A percentile compares a stretch with the other conserved stretches of the same genome.
phyloP scores from a whole-genome alignment of 2,888 invertebrate species.

The Hemithea aestivaria region DNA sequence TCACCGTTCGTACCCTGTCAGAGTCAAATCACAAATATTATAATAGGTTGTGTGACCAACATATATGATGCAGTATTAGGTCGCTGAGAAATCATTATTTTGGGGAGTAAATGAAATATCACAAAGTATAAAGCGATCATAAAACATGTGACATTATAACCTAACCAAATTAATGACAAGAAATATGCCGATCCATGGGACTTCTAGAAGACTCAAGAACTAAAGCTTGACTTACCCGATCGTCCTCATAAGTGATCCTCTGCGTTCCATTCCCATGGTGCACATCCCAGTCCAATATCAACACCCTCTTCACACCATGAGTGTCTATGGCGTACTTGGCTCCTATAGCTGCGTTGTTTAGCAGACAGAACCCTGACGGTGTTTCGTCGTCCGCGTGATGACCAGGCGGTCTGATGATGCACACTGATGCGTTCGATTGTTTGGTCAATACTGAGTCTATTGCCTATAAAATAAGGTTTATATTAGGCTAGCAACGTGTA shows the following conservation, averaged over 20 bases:
- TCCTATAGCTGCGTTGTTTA: conserved; percentile 92
- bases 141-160: too few relatives aligned
- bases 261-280: conserved; percentile 98
- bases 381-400: conserved; percentile 90
- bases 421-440: conserved; percentile 84
- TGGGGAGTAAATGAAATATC: too few relatives aligned
- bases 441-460: conserved; percentile 85
- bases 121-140: too few relatives aligned
- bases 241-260: conserved; percentile 85
- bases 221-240: conserved; percentile 48
- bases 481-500: neutral
- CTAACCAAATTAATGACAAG: too few relatives aligned
- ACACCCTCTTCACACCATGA: conserved; percentile 78
- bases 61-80: too few relatives aligned
- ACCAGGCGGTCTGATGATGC: conserved; percentile 93
- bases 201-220: too few relatives aligned
- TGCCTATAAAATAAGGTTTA: conserved; percentile 6
- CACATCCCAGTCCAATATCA: conserved; percentile 96
- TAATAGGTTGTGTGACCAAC: too few relatives aligned
- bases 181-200: too few relatives aligned
- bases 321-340: conserved; percentile 85
- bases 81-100: too few relatives aligned
- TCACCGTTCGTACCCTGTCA: too few relatives aligned
- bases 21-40: too few relatives aligned
- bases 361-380: conserved; percentile 93